Percentiles rank a stretch among this genome's conserved stretches.
Conservation (phyloP, 2,888 invertebrate genomes). For the Cepaea hortensis region DNA sequence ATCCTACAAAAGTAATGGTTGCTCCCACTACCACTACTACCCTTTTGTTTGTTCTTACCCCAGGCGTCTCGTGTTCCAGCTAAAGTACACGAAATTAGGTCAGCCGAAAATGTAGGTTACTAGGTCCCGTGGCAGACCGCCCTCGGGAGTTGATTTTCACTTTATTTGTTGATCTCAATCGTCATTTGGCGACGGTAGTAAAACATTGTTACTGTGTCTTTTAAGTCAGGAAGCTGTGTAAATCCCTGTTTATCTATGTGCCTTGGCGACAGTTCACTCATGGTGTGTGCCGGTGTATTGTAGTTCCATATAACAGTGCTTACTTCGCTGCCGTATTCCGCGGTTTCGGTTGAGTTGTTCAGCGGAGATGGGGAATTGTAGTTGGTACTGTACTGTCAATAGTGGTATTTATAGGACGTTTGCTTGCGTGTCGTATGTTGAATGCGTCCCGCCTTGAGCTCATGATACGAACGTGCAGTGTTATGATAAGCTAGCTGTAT, state of each 20-base stretch:
- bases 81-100: constrained; percentile 36
- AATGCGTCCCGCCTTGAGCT: no score
- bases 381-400: no score
- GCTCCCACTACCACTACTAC: not conserved
- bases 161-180: constrained; percentile 2
- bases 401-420: no score
- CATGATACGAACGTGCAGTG: no score
- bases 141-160: constrained; percentile 6
- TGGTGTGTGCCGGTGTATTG: no score
- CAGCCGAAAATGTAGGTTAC: constrained; percentile 38
- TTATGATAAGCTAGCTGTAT: no score
- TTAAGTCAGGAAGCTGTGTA: no score
- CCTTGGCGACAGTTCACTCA: no score
- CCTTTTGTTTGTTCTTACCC: constrained; percentile 15
- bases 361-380: no score
- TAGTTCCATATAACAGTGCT: no score
- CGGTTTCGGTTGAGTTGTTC: constrained; percentile 2
- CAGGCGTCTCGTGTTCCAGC: constrained; percentile 12
- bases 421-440: no score
- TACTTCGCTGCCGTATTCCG: not conserved
- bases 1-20: not conserved
- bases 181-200: not conserved
- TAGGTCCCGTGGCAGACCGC: constrained; percentile 41
- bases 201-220: not conserved
- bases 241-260: no score